Evolutionary conservation across 2,888 invertebrate species (phyloP).

Genomic region (Drosophila hamatofila): DNA sequence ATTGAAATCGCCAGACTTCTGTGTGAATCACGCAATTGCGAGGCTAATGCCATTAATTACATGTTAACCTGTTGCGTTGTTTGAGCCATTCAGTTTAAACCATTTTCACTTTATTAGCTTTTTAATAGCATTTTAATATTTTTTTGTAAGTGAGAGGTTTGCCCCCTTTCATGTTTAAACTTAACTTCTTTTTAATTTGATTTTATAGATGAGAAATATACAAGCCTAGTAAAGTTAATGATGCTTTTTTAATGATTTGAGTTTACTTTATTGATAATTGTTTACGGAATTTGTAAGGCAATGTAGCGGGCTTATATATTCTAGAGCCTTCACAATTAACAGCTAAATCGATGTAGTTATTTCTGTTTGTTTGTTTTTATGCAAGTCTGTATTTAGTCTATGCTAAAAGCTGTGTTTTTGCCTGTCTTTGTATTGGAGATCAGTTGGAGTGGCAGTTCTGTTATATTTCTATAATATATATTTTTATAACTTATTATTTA

Average conservation of each 20-base stretch:
- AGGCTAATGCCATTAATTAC: slow-evolving; percentile 10
- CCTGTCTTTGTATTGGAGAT: no score
- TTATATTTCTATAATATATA: no score
- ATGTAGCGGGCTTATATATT: no score
- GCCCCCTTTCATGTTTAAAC: neutral
- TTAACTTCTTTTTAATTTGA: neutral
- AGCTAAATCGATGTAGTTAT: neutral
- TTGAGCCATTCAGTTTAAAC: neutral
- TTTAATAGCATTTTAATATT: neutral
- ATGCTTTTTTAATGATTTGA: neutral
- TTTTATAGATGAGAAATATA: neutral
- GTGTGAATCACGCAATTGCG: slow-evolving; percentile 7
- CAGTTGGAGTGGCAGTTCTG: no score
- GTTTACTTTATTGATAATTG: neutral
- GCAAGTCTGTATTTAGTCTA: neutral
- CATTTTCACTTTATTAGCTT: slow-evolving; percentile 1
- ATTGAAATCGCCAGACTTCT: slow-evolving; percentile 29
- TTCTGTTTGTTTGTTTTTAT: neutral
- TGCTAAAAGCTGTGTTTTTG: no score
- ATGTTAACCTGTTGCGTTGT: slow-evolving; percentile 12
- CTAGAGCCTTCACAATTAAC: neutral
- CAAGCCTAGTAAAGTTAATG: neutral
- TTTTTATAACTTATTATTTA: no score
- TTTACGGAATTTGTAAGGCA: neutral
- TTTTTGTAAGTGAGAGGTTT: neutral